These are phyloP conservation scores for Dendrolimus houi DNA, from an alignment of 2,888 invertebrate species.

Conservation along the genomic window DNA sequence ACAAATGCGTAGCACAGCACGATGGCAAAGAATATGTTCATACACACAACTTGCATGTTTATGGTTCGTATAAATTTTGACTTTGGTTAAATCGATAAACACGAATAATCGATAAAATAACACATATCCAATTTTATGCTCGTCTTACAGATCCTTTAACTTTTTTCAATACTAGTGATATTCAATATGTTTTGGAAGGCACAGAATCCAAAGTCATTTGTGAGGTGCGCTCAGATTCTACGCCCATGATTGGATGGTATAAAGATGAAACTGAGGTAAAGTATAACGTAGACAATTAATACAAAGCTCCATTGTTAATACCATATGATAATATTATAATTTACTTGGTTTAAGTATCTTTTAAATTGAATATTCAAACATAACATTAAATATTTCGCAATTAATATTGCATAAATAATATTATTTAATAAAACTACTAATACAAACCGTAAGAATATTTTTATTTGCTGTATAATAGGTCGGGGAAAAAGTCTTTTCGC, in stretches of 20 bases:
- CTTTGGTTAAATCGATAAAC: background rate
- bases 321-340: too few species aligned
- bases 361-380: too few species aligned
- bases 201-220: slow-evolving; percentile 39
- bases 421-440: too few species aligned
- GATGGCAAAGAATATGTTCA: slow-evolving; percentile 27
- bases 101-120: background rate
- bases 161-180: slow-evolving; percentile 27
- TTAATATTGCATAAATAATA: too few species aligned
- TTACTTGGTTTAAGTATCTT: too few species aligned
- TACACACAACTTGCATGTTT: slow-evolving; percentile 37
- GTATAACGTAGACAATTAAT: too few species aligned
- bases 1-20: slow-evolving; percentile 41
- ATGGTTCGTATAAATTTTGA: slow-evolving; percentile 34
- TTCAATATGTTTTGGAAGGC: slow-evolving; percentile 38
- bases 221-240: slow-evolving; percentile 35
- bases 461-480: too few species aligned
- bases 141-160: slow-evolving; percentile 38
- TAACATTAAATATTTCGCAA: too few species aligned
- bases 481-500: too few species aligned
- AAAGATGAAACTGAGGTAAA: slow-evolving; percentile 20
- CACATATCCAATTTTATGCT: background rate
- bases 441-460: too few species aligned
- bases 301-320: too few species aligned
- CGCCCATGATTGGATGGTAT: slow-evolving; percentile 41